Base-by-base conservation (phyloP, 2,797 vertebrate species). In the Oceanodroma leucorhoa region DNA sequence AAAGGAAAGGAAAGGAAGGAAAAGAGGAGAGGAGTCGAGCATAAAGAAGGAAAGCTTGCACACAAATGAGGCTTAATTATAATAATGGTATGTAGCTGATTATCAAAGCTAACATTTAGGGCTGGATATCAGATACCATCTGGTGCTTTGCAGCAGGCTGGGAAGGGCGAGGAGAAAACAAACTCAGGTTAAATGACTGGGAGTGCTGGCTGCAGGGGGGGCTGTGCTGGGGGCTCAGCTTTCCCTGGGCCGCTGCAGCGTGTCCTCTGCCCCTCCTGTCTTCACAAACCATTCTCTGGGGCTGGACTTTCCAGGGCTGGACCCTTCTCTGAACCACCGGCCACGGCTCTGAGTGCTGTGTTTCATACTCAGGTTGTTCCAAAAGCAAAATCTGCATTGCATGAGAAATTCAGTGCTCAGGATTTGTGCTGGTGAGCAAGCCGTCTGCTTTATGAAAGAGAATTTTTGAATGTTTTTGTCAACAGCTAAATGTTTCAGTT, bases 71-170 rank as follows among this genome's bases (percentile, higher is more conserved):
- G 43, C 58, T 92, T 97, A 92, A 94, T 93, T 94, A 79, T 76
- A 80, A 67, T 87, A 93, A 96, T 83, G 91, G 88, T 58, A 60
- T 83, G 87, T 91, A 93, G 90, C 89, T 96, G 92, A 95, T 95
- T 90, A 95, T 91, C 95, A 95, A 94, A 93, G 96, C 90, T 60
- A 90, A 79, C 83, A 60, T 86, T 96, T 87, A 92, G 93, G 55
- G 54, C 71, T 89, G 75, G 58, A 26, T 84, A 78, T 85, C 18
- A 10, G 89, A 79, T 87, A 91, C 88, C 95, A 94, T 93, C 94
- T 94, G 95, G 91, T 79, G 83, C 88, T 93, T 83, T 77, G 79
- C 79, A 92, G 89, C 95, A 91, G 76, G 34, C 60, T 86, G 87
- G 80, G 82, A 60, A 84, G 82, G 82, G 77, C 89, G 7, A 6